A percentile compares a stretch with the other conserved stretches of the same genome.
Conservation (phyloP, 2,888 invertebrate genomes). For the Dicroscelio sp. region DNA sequence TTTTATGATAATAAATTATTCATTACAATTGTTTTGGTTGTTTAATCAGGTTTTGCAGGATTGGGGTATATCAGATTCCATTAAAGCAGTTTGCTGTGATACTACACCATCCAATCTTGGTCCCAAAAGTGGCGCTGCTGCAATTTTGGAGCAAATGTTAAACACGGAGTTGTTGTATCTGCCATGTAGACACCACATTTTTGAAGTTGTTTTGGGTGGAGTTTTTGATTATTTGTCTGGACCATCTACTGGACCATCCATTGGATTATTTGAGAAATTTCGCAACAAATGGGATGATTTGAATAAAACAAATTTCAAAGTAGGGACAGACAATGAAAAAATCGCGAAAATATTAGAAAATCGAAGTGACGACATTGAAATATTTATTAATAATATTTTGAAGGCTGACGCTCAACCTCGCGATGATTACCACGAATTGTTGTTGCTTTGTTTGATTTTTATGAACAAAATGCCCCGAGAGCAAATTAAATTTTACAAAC, state of each 20-base stretch:
- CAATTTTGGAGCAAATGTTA: background rate
- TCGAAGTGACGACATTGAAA: background rate
- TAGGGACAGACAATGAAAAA: constrained; percentile 39
- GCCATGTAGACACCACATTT: constrained; percentile 83
- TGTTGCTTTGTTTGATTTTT: constrained; percentile 83
- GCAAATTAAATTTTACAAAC: constrained; percentile 78
- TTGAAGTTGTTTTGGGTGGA: constrained; percentile 74
- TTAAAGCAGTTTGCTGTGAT: constrained; percentile 41
- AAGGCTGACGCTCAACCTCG: constrained; percentile 70
- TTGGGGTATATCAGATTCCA: constrained; percentile 18
- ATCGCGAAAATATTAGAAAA: constrained; percentile 32
- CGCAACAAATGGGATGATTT: constrained; percentile 70
- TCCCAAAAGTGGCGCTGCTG: constrained; percentile 6
- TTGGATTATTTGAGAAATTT: constrained; percentile 80
- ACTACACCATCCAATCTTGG: constrained; percentile 34
- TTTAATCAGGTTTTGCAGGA: constrained; percentile 24
- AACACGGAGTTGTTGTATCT: constrained; percentile 73
- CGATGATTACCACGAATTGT: constrained; percentile 82
- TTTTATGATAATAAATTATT: no score
- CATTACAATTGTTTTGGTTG: no score
- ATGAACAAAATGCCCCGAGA: constrained; percentile 77
- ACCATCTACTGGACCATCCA: constrained; percentile 74
- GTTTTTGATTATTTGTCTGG: constrained; percentile 69
- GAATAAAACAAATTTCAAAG: constrained; percentile 60
- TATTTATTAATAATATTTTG: constrained; percentile 42